A percentile compares a stretch with the other conserved stretches of the same genome.
These are phyloP conservation scores for Argyrosomus regius DNA, from an alignment of 2,797 vertebrate genomes.

Conservation along the genomic window DNA sequence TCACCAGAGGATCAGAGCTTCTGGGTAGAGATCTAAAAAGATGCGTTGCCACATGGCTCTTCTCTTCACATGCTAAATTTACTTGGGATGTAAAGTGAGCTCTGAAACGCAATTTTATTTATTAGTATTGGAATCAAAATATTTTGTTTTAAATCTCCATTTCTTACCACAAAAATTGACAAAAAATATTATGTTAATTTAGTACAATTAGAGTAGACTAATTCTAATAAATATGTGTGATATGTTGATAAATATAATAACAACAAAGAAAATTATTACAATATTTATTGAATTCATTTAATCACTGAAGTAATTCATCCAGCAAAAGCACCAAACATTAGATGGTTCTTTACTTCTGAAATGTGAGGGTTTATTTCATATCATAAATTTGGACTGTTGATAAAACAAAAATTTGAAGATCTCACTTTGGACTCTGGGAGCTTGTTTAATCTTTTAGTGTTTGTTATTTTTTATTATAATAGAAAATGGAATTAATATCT, in stretches of 20 bases:
- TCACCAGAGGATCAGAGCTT: conserved; percentile 56
- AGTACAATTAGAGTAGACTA: background rate
- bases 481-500: too few relatives aligned
- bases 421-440: background rate
- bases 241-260: background rate
- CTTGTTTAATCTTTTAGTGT: background rate
- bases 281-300: background rate
- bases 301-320: background rate
- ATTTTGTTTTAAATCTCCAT: conserved; percentile 17
- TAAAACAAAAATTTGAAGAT: background rate
- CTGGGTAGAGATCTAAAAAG: conserved; percentile 57
- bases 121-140: conserved; percentile 7
- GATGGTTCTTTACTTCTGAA: background rate
- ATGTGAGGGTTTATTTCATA: background rate
- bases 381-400: background rate
- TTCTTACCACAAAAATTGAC: conserved; percentile 9
- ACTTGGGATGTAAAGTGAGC: conserved; percentile 32
- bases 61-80: conserved; percentile 43
- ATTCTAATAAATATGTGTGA: background rate
- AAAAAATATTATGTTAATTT: conserved; percentile 17
- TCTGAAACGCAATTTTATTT: conserved; percentile 17
- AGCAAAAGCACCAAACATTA: background rate
- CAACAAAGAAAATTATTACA: background rate
- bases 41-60: conserved; percentile 34
- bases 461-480: background rate